A percentile compares a stretch with the other conserved stretches of the same genome.
These are phyloP conservation scores for Morone chrysops DNA, from an alignment of 2,113 vertebrate genomes.

Conservation along the genomic window DNA sequence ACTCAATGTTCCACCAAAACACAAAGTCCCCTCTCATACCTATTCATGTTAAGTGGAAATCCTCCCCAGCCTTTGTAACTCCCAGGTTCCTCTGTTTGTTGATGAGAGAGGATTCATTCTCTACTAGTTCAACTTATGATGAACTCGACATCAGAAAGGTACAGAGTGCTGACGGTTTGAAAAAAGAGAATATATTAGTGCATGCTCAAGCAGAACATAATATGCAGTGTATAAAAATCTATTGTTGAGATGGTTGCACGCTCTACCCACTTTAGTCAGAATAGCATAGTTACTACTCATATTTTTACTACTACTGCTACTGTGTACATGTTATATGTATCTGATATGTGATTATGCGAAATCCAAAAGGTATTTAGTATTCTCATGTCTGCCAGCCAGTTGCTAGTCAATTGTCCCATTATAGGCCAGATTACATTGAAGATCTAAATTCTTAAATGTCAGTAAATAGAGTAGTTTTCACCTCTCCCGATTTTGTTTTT, in stretches of 20 bases:
- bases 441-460: too few relatives aligned
- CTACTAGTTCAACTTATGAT: conserved; percentile 48
- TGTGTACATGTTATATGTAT: background rate
- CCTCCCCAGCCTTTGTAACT: conserved; percentile 31
- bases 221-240: background rate
- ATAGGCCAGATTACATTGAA: too few relatives aligned
- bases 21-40: conserved; percentile 50
- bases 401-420: too few relatives aligned
- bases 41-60: conserved; percentile 64
- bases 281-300: background rate
- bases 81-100: conserved; percentile 23
- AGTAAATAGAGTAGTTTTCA: too few relatives aligned
- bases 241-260: background rate
- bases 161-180: background rate
- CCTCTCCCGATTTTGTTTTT: too few relatives aligned
- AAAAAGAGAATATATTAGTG: conserved; percentile 39
- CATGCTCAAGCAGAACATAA: background rate
- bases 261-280: background rate
- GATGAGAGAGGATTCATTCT: conserved; percentile 40
- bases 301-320: background rate
- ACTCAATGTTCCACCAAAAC: conserved; percentile 9
- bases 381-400: background rate
- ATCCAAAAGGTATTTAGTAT: background rate
- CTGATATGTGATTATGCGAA: background rate
- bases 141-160: conserved; percentile 51